A percentile compares a stretch with the other conserved stretches of the same genome.
These are phyloP conservation scores for Pediacus dermestoides DNA, from an alignment of 2,888 invertebrate species.

Conservation along the genomic window DNA sequence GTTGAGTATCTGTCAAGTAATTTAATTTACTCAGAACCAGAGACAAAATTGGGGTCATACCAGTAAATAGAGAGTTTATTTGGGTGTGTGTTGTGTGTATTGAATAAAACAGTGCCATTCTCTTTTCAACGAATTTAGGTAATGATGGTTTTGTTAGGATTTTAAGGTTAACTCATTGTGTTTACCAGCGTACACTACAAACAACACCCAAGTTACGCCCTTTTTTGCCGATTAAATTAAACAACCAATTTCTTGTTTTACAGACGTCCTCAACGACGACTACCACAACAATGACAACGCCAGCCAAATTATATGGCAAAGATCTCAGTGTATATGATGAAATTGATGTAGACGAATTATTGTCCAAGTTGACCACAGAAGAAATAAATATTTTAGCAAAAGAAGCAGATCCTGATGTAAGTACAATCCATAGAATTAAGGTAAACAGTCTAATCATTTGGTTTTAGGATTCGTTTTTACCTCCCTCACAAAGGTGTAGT, in stretches of 20 bases:
- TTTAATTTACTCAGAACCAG: background rate
- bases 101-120: constrained; percentile 7
- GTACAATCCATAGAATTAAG: too few relatives aligned
- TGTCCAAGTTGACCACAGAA: constrained; percentile 89
- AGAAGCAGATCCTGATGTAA: constrained; percentile 99
- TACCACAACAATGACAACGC: constrained; percentile 86
- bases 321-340: constrained; percentile 89
- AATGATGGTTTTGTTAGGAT: background rate
- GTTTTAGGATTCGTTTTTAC: constrained; percentile 90
- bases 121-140: constrained; percentile 1
- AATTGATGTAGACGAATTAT: constrained; percentile 91
- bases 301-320: constrained; percentile 85
- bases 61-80: background rate
- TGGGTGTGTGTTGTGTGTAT: constrained; percentile 3
- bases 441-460: constrained; percentile 3
- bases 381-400: constrained; percentile 96
- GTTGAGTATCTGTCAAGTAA: too few relatives aligned
- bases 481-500: constrained; percentile 91
- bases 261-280: constrained; percentile 88
- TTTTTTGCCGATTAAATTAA: too few relatives aligned
- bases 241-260: too few relatives aligned
- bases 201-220: constrained; percentile 6
- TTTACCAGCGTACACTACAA: too few relatives aligned
- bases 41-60: constrained; percentile 6
- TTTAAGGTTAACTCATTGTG: constrained; percentile 1